Conservation (phyloP, 2,113 vertebrate species). For the Emydocephalus ijimae region DNA sequence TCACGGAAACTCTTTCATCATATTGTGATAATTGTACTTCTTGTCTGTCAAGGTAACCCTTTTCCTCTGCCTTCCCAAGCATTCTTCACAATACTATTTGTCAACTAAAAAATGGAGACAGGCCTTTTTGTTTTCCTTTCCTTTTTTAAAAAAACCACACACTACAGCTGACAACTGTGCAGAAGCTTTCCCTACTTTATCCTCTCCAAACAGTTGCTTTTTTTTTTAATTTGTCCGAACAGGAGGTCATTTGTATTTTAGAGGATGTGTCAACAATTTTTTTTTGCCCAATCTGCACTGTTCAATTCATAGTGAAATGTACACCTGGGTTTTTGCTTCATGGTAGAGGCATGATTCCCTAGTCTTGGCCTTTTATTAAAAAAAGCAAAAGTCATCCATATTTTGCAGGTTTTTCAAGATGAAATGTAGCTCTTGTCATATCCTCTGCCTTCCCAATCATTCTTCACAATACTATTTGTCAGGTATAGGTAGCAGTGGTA, state of each 20-base stretch:
- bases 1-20: conserved; percentile 96
- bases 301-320: conserved; percentile 67
- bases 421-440: neutral
- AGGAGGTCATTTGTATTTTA: conserved; percentile 84
- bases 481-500: neutral
- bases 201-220: conserved; percentile 65
- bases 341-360: conserved; percentile 4
- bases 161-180: conserved; percentile 48
- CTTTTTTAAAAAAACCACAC: neutral
- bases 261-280: conserved; percentile 78
- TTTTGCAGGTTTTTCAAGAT: conserved; percentile 20
- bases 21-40: conserved; percentile 98
- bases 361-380: conserved; percentile 8
- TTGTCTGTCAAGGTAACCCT: conserved; percentile 96
- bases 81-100: conserved; percentile 82
- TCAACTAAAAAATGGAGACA: conserved; percentile 76
- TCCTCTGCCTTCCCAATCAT: too few species aligned
- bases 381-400: conserved; percentile 20
- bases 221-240: conserved; percentile 80
- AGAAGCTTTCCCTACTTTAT: conserved; percentile 52
- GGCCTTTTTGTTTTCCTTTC: neutral
- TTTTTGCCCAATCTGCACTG: conserved; percentile 76
- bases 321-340: conserved; percentile 61
- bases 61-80: conserved; percentile 73
- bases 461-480: too few species aligned